phyloP scores from a whole-genome alignment of 2,797 vertebrate genomes.

The Trachops cirrhosus region DNA sequence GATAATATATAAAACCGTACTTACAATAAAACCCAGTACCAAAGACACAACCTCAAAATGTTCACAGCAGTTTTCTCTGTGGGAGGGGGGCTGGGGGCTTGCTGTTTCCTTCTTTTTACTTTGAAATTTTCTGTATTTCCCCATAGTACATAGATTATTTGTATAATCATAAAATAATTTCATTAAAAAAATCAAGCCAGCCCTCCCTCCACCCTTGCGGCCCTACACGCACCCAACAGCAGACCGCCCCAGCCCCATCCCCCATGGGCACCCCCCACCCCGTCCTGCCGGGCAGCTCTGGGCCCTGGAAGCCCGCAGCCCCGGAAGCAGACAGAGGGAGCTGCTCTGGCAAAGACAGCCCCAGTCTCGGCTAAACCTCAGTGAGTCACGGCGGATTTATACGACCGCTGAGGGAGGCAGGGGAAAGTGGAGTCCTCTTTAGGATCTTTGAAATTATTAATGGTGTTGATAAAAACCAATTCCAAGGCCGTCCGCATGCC shows the following conservation, averaged over 20 bases:
- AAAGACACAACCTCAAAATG: neutral
- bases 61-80: neutral
- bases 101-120: neutral
- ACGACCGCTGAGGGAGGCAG: neutral
- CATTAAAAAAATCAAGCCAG: neutral
- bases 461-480: neutral
- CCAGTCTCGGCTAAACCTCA: neutral
- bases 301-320: rapidly evolving
- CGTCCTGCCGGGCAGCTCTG: rapidly evolving
- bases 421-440: neutral
- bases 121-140: neutral
- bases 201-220: too few relatives aligned
- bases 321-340: rapidly evolving
- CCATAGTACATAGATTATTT: neutral
- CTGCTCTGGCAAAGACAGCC: rapidly evolving
- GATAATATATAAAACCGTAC: neutral
- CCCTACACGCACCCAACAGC: rapidly evolving
- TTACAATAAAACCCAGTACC: rapidly evolving
- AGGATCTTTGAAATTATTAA: neutral
- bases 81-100: neutral
- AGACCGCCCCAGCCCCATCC: rapidly evolving
- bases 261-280: rapidly evolving
- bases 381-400: neutral
- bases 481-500: neutral
- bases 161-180: neutral